Conservation (phyloP, 2,888 invertebrate genomes). For the Antheraea yamamai region DNA sequence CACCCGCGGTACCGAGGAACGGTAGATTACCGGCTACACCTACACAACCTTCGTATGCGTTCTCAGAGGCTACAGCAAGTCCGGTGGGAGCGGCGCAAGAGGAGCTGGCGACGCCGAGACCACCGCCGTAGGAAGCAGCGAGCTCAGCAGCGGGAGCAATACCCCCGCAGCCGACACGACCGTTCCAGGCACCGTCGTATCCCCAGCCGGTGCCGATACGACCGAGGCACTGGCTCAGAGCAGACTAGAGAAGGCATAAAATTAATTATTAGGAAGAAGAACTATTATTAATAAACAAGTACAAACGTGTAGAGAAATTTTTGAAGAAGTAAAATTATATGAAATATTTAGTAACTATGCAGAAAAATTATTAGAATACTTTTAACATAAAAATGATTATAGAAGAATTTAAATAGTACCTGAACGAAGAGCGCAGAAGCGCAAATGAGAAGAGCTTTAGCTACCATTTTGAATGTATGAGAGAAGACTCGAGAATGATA, state of each 20-base stretch:
- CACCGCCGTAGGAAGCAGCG: slow-evolving; percentile 16
- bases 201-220: slow-evolving; percentile 21
- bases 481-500: slow-evolving; percentile 12
- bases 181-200: slow-evolving; percentile 14
- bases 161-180: not conserved
- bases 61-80: slow-evolving; percentile 36
- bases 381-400: not conserved
- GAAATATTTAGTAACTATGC: not conserved
- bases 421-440: slow-evolving; percentile 36
- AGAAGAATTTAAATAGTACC: slow-evolving; percentile 23
- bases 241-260: slow-evolving; percentile 13
- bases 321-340: no score
- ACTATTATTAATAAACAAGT: no score
- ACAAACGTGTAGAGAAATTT: no score
- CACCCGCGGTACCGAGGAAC: slow-evolving; percentile 42
- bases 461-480: slow-evolving; percentile 30
- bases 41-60: slow-evolving; percentile 36
- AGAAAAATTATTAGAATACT: no score
- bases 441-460: slow-evolving; percentile 33
- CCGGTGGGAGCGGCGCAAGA: slow-evolving; percentile 19
- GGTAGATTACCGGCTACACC: slow-evolving; percentile 44
- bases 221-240: slow-evolving; percentile 22
- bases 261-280: not conserved
- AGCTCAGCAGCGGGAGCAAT: slow-evolving; percentile 18
- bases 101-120: slow-evolving; percentile 18